Base-by-base conservation (phyloP, 2,113 vertebrate genomes). In the Plectropomus leopardus region DNA sequence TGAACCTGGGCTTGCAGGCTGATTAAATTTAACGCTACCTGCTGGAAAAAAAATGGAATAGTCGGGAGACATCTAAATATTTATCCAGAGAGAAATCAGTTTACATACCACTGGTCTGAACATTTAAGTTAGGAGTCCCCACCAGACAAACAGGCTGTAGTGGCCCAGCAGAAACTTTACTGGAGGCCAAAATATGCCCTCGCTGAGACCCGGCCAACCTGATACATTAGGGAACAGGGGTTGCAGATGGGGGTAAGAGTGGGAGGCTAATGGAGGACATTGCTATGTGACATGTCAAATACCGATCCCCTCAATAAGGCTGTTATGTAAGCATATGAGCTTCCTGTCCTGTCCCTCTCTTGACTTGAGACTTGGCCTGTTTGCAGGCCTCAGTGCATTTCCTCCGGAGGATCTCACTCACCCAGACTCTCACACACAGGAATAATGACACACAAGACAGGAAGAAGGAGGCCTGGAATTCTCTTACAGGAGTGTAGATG, bases 311-410 rank as follows among this genome's bases (percentile, higher is more conserved):
- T 85, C 86, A 78, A 80, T 85, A 84, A 75, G 89, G 30, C 72
- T 84, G 84, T 93, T 94, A 92, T 86, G 78, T 86, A 94, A 94
- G 86, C 69, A 67, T 89, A 72, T 64, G 75, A 32, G 76, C 90
- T 92, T 94, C 93, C 85, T 83, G 90, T 93, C 84, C 64, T 23
- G 83, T 71, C 65, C 60, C 64, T 65, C 59, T 72, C 71, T 70
- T 48, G 74, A 47, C 48, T 53, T 69, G 51, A 61, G 63, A 66
- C 74, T 26, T 16, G 60, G 78, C 26, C 70, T 63, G 65, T 69
- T 77, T 63, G 40, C 67, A 65, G 51, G 63, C 44, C 72, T 76
- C 83, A 4, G 34, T 73, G 34, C 59, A 72, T 82, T 82, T 89
- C 66, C 72, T 82, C 13, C 23, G 17, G 48, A 64, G 63, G 82